Percentiles rank a stretch among this genome's conserved stretches.
These are phyloP conservation scores for Odocoileus virginianus DNA, from an alignment of 2,113 vertebrate genomes.

Conservation along the genomic window DNA sequence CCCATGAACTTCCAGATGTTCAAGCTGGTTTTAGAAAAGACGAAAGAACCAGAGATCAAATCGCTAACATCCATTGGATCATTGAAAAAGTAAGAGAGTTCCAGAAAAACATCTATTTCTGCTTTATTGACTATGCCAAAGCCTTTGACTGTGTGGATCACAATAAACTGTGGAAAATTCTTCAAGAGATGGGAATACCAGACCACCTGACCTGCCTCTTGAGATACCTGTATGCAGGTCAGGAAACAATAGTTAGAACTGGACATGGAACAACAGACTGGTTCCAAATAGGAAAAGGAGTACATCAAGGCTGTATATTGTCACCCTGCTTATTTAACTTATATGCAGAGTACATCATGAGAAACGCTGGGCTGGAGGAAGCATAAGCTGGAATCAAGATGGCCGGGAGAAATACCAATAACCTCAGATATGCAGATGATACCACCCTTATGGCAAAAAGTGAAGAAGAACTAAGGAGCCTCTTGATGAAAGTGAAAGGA, in stretches of 20 bases:
- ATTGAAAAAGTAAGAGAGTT: background rate
- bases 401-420: background rate
- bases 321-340: background rate
- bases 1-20: background rate
- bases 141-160: background rate
- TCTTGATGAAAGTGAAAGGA: background rate
- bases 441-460: background rate
- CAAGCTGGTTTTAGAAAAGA: background rate
- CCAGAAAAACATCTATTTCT: background rate
- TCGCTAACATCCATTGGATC: background rate
- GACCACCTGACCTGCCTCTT: background rate
- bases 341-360: background rate
- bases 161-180: background rate
- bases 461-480: background rate
- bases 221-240: background rate
- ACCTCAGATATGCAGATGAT: background rate
- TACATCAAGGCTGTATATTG: background rate
- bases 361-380: background rate
- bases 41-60: background rate
- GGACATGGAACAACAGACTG: background rate
- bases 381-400: background rate
- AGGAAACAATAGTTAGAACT: background rate
- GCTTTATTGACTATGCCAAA: background rate
- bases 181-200: background rate
- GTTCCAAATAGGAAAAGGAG: background rate